Conservation (phyloP, 2,797 vertebrate species). For the Uromys caudimaculatus region DNA sequence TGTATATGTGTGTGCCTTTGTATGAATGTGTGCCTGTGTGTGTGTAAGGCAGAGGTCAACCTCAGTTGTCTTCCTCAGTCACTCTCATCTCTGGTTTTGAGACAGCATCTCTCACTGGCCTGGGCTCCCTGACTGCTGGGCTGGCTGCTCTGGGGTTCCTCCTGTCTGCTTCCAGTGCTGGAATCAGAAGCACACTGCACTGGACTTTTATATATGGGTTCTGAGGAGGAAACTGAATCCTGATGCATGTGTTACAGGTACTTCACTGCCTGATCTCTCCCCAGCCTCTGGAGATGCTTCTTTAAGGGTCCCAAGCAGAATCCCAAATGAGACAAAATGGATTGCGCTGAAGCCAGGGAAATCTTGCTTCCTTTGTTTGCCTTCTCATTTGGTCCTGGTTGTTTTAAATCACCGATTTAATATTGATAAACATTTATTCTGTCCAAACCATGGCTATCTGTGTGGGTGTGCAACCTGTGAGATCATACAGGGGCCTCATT, state of each 20-base stretch:
- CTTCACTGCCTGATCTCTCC: neutral
- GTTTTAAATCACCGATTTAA: neutral
- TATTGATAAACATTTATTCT: conserved; percentile 5
- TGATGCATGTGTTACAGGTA: neutral
- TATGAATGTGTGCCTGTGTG: neutral
- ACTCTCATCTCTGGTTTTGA: neutral
- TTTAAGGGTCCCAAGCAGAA: neutral
- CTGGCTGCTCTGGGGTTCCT: neutral
- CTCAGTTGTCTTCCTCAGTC: neutral
- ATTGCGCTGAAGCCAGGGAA: neutral
- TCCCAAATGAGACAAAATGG: neutral
- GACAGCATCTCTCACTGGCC: neutral
- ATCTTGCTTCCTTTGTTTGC: neutral
- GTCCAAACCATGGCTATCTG: neutral
- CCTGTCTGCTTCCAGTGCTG: no score
- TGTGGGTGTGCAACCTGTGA: no score
- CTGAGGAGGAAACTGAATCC: no score
- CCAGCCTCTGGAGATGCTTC: neutral
- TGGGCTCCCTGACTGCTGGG: neutral
- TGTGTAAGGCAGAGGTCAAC: neutral
- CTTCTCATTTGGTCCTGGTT: neutral
- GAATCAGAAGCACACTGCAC: neutral
- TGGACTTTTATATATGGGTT: neutral
- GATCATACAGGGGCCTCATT: fast-evolving
- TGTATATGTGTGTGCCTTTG: neutral